phyloP scores from a whole-genome alignment of 2,888 invertebrate genomes.

The Phymatocera aterrima region DNA sequence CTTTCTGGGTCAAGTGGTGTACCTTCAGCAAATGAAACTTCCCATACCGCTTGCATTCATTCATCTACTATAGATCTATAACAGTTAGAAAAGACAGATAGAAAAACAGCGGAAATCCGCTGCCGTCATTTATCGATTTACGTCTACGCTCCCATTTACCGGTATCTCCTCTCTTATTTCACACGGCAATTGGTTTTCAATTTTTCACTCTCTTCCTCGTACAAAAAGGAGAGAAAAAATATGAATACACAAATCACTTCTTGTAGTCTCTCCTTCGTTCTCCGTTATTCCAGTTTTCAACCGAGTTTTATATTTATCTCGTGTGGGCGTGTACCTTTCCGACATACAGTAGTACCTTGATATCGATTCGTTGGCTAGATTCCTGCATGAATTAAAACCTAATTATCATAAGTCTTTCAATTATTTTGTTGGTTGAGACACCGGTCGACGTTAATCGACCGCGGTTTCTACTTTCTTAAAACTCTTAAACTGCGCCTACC shows the following conservation, averaged over 20 bases:
- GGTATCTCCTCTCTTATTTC: no score
- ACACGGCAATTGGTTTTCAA: not conserved
- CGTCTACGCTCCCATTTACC: not conserved
- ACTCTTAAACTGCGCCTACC: not conserved
- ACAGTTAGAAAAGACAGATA: not conserved
- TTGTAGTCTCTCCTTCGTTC: not conserved
- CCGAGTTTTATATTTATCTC: not conserved
- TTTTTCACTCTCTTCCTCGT: not conserved
- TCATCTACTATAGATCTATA: not conserved
- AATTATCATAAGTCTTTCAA: conserved; percentile 36
- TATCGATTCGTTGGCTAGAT: conserved; percentile 29
- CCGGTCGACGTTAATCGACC: not conserved
- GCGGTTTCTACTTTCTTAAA: not conserved
- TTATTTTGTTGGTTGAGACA: conserved; percentile 11
- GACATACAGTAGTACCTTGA: not conserved
- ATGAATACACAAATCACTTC: not conserved
- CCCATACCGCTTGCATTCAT: conserved; percentile 15
- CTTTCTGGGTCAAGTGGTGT: conserved; percentile 37
- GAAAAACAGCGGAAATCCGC: conserved; percentile 7
- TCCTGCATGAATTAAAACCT: conserved; percentile 33
- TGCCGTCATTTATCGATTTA: not conserved
- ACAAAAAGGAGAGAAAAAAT: not conserved
- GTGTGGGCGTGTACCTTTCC: not conserved
- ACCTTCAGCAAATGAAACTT: conserved; percentile 23
- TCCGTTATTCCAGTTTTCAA: conserved; percentile 9